phyloP scores from a whole-genome alignment of 1,140 invertebrate genomes.

The Halotydeus destructor region DNA sequence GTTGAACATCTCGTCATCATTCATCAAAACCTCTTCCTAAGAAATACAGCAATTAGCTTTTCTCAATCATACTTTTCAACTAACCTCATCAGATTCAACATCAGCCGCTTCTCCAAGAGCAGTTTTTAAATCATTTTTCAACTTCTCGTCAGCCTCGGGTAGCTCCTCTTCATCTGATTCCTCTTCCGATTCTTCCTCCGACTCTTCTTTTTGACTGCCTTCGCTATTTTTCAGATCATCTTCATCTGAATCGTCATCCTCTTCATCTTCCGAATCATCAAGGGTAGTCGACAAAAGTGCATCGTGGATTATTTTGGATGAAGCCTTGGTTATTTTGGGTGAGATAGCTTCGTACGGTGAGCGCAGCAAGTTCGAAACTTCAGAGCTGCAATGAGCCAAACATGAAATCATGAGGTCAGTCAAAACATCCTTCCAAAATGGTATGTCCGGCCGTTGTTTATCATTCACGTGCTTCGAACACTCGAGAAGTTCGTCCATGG shows the following conservation, averaged over 20 bases:
- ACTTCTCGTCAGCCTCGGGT: conserved; percentile 7
- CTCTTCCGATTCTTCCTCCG: neutral
- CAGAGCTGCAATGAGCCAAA: conserved; percentile 6
- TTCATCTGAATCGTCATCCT: conserved; percentile 10
- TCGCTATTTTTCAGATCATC: conserved; percentile 9
- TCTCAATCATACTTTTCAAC: neutral
- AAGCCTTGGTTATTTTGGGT: conserved; percentile 3
- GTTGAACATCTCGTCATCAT: conserved; percentile 12
- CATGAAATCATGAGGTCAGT: conserved; percentile 10
- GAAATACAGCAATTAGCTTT: neutral
- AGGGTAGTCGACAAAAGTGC: too few relatives aligned
- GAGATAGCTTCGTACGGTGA: conserved; percentile 1
- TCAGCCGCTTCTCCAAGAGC: conserved; percentile 8
- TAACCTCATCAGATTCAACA: conserved; percentile 6
- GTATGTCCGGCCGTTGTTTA: conserved; percentile 1
- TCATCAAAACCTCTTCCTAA: conserved; percentile 1
- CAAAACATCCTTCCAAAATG: conserved; percentile 11
- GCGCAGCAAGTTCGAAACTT: conserved; percentile 5
- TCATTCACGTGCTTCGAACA: too few relatives aligned
- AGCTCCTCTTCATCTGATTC: conserved; percentile 8
- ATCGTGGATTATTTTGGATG: too few relatives aligned
- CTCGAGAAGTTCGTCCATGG: too few relatives aligned
- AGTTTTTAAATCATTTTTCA: conserved; percentile 7
- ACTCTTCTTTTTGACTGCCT: conserved; percentile 1
- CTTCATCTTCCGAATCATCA: conserved; percentile 11